phyloP scores from a whole-genome alignment of 2,113 vertebrate genomes.

The Lycaon pictus region DNA sequence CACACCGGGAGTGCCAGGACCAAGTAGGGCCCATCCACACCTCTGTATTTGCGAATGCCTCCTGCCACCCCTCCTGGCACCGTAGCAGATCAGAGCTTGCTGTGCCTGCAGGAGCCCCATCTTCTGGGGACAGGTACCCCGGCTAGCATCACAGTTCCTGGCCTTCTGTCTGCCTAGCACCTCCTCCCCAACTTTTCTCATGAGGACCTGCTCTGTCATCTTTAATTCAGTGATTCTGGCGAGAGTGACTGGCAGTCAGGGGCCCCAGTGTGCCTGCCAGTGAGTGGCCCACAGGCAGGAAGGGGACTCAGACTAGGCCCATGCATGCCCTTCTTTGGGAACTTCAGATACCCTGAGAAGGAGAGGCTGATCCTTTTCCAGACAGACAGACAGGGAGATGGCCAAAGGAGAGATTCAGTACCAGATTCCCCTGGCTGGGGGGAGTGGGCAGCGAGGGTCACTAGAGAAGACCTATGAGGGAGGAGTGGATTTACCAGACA shows the following conservation, averaged over 20 bases:
- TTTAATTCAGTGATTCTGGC: not conserved
- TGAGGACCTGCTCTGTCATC: not conserved
- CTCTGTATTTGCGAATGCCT: not conserved
- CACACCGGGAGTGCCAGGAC: not conserved
- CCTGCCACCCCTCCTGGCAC: too few species aligned
- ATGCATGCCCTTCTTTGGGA: not conserved
- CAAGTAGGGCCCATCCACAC: not conserved
- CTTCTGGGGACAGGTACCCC: not conserved
- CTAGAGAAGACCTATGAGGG: too few species aligned
- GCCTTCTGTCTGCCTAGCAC: not conserved
- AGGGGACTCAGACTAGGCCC: not conserved
- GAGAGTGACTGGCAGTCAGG: not conserved
- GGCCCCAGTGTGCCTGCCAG: not conserved
- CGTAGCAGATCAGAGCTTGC: not conserved
- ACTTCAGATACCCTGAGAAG: not conserved
- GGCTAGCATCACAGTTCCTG: not conserved
- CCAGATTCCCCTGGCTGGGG: not conserved
- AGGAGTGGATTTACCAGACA: too few species aligned
- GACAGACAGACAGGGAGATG: not conserved
- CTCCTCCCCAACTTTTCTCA: too few species aligned
- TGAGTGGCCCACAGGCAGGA: not conserved
- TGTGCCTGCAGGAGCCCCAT: not conserved
- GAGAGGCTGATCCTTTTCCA: not conserved
- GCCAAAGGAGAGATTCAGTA: not conserved
- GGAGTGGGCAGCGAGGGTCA: not conserved